Conservation (phyloP, 2,888 invertebrate species). For the Formica aserva region DNA sequence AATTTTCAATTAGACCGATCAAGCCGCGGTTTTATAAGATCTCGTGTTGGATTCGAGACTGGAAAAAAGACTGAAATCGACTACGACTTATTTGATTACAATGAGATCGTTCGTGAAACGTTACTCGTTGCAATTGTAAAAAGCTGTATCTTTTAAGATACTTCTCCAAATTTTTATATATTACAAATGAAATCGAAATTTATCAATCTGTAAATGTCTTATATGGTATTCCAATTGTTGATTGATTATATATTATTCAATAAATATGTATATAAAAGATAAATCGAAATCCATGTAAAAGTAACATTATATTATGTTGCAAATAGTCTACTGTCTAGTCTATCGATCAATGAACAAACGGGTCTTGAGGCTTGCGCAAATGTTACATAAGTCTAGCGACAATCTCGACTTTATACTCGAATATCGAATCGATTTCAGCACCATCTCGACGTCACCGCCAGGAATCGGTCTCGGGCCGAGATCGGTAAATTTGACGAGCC, state of each 20-base stretch:
- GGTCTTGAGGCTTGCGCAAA: not conserved
- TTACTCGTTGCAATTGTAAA: not conserved
- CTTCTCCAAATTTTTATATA: not conserved
- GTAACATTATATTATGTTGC: not conserved
- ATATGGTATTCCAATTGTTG: not conserved
- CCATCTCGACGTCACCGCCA: conserved; percentile 78
- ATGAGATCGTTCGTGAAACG: conserved; percentile 8
- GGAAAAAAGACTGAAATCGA: not conserved
- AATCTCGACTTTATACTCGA: conserved; percentile 25
- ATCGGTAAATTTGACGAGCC: conserved; percentile 78
- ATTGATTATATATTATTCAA: not conserved
- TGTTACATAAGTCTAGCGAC: conserved; percentile 1
- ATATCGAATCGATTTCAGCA: conserved; percentile 72
- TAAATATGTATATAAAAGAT: not conserved
- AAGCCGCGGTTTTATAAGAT: not conserved
- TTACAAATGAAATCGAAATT: not conserved
- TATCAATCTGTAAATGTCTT: not conserved
- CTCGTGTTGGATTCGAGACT: not conserved
- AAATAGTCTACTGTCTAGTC: not conserved
- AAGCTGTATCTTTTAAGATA: not conserved
- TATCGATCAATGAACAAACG: not conserved
- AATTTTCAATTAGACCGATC: conserved; percentile 29
- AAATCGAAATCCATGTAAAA: not conserved
- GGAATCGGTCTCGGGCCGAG: conserved; percentile 73
- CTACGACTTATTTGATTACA: not conserved